phyloP scores from a whole-genome alignment of 2,797 vertebrate genomes.

The Babyrousa celebensis region DNA sequence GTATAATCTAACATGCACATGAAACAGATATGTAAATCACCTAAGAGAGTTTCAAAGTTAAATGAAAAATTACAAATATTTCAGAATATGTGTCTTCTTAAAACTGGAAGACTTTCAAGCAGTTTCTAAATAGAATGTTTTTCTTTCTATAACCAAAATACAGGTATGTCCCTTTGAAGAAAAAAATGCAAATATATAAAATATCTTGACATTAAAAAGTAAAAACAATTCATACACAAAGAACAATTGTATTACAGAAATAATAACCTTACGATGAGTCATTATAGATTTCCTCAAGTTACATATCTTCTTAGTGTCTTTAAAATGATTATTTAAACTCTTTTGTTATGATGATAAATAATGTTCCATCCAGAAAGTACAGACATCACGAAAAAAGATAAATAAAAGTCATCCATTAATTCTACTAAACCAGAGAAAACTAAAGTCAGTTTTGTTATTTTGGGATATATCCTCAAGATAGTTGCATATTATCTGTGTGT shows the following conservation, averaged over 20 bases:
- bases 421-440: neutral
- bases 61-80: conserved; percentile 28
- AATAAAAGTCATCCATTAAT: conserved; percentile 5
- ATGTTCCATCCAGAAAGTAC: neutral
- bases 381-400: neutral
- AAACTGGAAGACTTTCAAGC: conserved; percentile 53
- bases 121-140: conserved; percentile 31
- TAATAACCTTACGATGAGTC: neutral
- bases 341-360: neutral
- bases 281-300: conserved; percentile 1
- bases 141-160: neutral
- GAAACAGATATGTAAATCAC: conserved; percentile 37
- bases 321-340: conserved; percentile 46
- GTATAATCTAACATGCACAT: conserved; percentile 94
- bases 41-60: neutral
- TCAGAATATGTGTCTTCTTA: conserved; percentile 11
- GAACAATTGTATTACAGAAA: neutral
- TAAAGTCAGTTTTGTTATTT: neutral
- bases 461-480: neutral
- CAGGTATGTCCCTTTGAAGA: neutral
- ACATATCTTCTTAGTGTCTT: conserved; percentile 19
- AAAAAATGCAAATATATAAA: conserved; percentile 35
- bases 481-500: neutral
- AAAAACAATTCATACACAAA: neutral
- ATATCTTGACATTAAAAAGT: conserved; percentile 10